Percentiles rank a stretch among this genome's conserved stretches.
These are phyloP conservation scores for Acanthaster planci DNA, from an alignment of 35 echinoderm and acorn worm species.

Conservation along the genomic window DNA sequence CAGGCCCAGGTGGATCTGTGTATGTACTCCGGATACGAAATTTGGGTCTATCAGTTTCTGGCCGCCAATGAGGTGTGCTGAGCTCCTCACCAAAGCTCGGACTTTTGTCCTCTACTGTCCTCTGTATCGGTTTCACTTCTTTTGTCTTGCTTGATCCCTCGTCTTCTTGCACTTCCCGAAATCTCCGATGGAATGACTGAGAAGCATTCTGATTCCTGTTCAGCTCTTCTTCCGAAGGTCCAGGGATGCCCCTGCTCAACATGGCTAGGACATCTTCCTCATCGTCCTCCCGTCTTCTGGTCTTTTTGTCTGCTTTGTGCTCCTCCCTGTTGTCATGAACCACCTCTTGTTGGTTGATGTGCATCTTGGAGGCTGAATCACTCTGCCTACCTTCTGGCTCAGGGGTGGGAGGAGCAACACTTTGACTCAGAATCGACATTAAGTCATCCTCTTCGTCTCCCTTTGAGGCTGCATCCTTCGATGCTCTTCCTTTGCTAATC, in stretches of 20 bases:
- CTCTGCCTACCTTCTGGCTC: neutral
- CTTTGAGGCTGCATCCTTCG: neutral
- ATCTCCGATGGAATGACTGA: neutral
- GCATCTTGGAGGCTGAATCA: neutral
- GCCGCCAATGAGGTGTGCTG: neutral
- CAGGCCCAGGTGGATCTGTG: neutral
- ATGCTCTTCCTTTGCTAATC: neutral
- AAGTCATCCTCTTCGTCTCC: slow-evolving; percentile 36
- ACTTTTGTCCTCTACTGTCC: no score
- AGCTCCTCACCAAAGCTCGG: neutral
- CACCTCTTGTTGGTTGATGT: no score
- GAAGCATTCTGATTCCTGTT: slow-evolving; percentile 13
- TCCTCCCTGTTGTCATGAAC: slow-evolving; percentile 11
- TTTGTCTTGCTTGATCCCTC: neutral
- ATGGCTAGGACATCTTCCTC: slow-evolving; percentile 39
- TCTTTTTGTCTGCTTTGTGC: neutral
- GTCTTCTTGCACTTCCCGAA: neutral
- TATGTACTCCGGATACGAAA: neutral
- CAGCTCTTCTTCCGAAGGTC: neutral
- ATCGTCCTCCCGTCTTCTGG: neutral
- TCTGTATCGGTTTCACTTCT: no score
- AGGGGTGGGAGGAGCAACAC: neutral
- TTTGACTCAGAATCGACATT: slow-evolving; percentile 11
- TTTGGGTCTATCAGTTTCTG: neutral
- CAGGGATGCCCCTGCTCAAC: slow-evolving; percentile 23